Evolutionary conservation across 2,797 vertebrate species (phyloP).

Genomic region (Siniperca undulata): DNA sequence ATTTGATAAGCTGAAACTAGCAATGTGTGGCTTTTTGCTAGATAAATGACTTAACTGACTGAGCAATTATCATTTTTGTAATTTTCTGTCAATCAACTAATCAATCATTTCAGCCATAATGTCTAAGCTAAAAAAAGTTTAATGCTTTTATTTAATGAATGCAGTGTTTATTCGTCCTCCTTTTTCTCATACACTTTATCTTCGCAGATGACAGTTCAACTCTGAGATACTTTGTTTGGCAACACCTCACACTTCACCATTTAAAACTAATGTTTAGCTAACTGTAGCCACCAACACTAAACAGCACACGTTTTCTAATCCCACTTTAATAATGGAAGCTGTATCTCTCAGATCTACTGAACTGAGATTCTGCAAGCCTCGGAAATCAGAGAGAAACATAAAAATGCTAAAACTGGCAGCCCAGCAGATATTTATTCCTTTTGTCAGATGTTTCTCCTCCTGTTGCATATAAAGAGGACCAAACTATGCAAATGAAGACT

Average conservation of each 20-base stretch:
- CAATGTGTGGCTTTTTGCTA: neutral
- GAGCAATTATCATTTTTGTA: neutral
- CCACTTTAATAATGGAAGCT: neutral
- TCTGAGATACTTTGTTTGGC: neutral
- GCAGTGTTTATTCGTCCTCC: neutral
- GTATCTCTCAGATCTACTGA: conserved; percentile 3
- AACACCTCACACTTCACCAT: neutral
- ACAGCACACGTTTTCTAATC: conserved; percentile 14
- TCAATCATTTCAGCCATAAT: neutral
- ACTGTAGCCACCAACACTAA: neutral
- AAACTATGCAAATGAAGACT: conserved; percentile 63
- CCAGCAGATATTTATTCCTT: conserved; percentile 27
- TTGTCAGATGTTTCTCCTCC: conserved; percentile 30
- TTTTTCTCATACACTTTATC: neutral
- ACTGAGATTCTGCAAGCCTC: neutral
- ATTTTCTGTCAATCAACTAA: neutral
- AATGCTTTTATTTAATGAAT: neutral
- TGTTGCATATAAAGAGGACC: conserved; percentile 16
- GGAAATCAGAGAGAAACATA: conserved; percentile 25
- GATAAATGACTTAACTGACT: neutral
- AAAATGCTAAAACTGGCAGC: conserved; percentile 10
- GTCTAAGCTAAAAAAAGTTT: neutral
- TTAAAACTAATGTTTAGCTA: conserved; percentile 6
- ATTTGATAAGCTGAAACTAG: neutral
- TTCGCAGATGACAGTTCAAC: neutral